Conservation (phyloP, 2,113 vertebrate species). For the Rhinogobius similis region DNA sequence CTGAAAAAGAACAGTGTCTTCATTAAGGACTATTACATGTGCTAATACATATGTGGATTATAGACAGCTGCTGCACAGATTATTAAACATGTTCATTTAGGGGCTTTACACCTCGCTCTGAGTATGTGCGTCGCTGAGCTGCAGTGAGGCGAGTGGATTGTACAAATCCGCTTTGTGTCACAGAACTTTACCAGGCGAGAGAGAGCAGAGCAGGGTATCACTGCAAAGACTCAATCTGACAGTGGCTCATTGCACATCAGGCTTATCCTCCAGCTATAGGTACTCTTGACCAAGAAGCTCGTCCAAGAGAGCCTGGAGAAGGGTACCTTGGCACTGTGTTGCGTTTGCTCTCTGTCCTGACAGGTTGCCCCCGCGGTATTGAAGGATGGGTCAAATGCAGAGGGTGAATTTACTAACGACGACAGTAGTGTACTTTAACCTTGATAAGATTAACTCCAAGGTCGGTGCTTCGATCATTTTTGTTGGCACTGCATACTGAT, state of each 20-base stretch:
- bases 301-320: neutral
- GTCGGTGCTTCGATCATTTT: no score
- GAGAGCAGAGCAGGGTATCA: constrained; percentile 11
- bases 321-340: neutral
- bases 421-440: neutral
- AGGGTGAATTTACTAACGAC: neutral
- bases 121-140: constrained; percentile 29
- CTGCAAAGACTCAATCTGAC: constrained; percentile 2
- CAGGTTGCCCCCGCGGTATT: neutral
- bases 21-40: constrained; percentile 30
- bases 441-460: no score
- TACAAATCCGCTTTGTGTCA: constrained; percentile 70
- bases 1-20: constrained; percentile 20
- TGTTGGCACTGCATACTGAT: no score
- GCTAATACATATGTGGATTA: constrained; percentile 32
- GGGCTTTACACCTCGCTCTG: constrained; percentile 31
- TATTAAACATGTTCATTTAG: constrained; percentile 47
- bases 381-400: neutral
- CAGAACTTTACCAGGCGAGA: constrained; percentile 44
- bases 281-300: neutral
- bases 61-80: constrained; percentile 12
- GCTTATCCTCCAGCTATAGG: neutral
- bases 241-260: neutral
- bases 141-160: constrained; percentile 60
- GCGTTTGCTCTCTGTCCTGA: no score